Base-by-base conservation (phyloP, 2,888 invertebrate genomes). In the Neria commutata region DNA sequence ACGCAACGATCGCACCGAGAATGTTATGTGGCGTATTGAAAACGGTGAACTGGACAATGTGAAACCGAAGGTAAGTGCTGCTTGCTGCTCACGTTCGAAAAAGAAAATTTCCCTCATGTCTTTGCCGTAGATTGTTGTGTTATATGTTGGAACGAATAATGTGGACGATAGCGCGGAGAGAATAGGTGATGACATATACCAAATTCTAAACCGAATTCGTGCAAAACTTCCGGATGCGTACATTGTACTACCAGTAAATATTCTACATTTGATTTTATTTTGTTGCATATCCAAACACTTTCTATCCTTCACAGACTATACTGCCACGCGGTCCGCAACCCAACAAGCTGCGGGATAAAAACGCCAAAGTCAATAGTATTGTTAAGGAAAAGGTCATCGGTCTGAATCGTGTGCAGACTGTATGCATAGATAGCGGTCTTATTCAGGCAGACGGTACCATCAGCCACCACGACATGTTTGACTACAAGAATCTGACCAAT, bases 61-160 rank as follows among this genome's bases (percentile, higher is more conserved):
- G 64, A 89, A 90, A 77, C 94, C 95, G 8, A 95, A 94, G 86
- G 93, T 93, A 77, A 49, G 46, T 57, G n/a, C 1, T 37, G 29
- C 33, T 8, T 8, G 11, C 29, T 29, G 29, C 29, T 29, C 11
- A 8, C 29, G 11, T 5, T 29, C 5, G 11, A 29, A 29, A 8
- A 11, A 29, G 29, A 8, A 29, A 29, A n/a, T 37, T 37, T 5
- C 8, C 4, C n/a, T 37, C 37, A 37, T 37, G 8, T 37, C n/a
- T 37, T n/a, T 6, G n/a, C 37, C 37, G 16, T 77, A 94, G 92
- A 91, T 91, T 24, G 88, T 95, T 71, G 93, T 95, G 56, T 82
- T 96, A 53, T 88, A 92, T 81, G 91, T 92, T 64, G 95, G 96
- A 60, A 94, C 95, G 60, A 95, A 94, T 80, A 95, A 96, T 84